phyloP scores from a whole-genome alignment of 2,113 vertebrate genomes.

The Lagenorhynchus albirostris region DNA sequence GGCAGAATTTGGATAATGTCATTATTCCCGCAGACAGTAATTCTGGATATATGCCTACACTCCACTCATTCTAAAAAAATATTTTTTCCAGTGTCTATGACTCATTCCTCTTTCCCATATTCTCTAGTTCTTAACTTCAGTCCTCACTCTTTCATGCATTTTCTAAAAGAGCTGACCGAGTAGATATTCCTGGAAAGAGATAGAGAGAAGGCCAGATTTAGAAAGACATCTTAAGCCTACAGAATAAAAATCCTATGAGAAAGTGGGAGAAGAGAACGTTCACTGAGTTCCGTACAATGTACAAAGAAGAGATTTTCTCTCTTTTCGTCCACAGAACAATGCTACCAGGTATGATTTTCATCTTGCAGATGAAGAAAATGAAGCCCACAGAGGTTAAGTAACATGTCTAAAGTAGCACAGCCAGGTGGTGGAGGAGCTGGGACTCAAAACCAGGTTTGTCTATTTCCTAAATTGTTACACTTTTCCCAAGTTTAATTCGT shows the following conservation, averaged over 20 bases:
- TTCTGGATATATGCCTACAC: conserved; percentile 26
- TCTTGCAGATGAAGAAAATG: neutral
- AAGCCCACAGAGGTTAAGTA: neutral
- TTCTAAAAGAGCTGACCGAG: conserved; percentile 32
- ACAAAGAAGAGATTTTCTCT: neutral
- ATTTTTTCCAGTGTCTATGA: neutral
- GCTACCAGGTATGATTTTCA: neutral
- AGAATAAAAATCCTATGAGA: conserved; percentile 22
- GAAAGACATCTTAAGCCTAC: neutral
- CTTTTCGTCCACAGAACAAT: conserved; percentile 11
- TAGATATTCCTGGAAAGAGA: conserved; percentile 45
- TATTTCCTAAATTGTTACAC: neutral
- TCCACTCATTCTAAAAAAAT: neutral
- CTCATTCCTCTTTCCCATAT: conserved; percentile 35
- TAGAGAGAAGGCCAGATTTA: neutral
- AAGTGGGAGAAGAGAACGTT: neutral
- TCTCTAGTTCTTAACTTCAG: conserved; percentile 20
- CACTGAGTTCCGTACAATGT: neutral
- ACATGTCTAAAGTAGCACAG: neutral
- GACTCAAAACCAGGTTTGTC: neutral
- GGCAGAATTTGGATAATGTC: neutral
- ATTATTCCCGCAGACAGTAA: conserved; percentile 48
- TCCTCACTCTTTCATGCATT: neutral
- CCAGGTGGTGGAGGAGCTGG: neutral
- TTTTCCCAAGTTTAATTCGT: neutral